A percentile compares a stretch with the other conserved stretches of the same genome.
phyloP scores from a whole-genome alignment of 2,113 vertebrate genomes.

The Hippocampus guttulatus region DNA sequence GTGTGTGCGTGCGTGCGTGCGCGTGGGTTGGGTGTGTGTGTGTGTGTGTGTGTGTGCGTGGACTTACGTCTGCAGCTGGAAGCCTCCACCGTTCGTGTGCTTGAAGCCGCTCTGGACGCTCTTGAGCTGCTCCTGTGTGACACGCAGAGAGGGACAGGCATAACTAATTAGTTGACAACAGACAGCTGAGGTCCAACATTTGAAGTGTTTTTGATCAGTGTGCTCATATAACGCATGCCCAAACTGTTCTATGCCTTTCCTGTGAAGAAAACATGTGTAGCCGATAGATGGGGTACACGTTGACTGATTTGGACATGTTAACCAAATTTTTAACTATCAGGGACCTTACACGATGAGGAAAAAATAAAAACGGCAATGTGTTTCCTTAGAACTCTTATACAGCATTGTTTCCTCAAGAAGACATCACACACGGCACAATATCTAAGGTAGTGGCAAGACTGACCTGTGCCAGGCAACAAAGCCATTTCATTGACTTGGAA shows the following conservation, averaged over 20 bases:
- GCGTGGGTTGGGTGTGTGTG: no score
- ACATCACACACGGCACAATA: constrained; percentile 11
- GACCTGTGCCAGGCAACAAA: not conserved
- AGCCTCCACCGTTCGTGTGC: constrained; percentile 76
- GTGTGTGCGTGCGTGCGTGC: constrained; percentile 4
- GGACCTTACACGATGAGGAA: not conserved
- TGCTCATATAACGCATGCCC: constrained; percentile 39
- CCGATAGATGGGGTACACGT: constrained; percentile 2
- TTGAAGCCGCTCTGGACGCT: constrained; percentile 79
- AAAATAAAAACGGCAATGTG: not conserved
- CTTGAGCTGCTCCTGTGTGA: constrained; percentile 81
- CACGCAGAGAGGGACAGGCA: constrained; percentile 13
- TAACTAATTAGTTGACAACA: constrained; percentile 18
- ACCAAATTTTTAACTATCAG: not conserved
- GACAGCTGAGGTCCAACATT: not conserved
- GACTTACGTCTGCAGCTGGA: constrained; percentile 82
- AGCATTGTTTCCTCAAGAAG: constrained; percentile 6
- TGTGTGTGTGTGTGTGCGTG: not conserved
- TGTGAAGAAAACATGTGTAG: constrained; percentile 31
- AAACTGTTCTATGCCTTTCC: constrained; percentile 36
- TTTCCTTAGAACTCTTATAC: not conserved
- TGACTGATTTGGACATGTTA: not conserved
- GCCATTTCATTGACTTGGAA: no score
- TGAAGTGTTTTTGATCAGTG: constrained; percentile 14
- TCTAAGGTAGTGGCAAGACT: not conserved